A percentile compares a stretch with the other conserved stretches of the same genome.
Evolutionary conservation across 2,888 invertebrate species (phyloP).

Genomic region (Pammene aurita): DNA sequence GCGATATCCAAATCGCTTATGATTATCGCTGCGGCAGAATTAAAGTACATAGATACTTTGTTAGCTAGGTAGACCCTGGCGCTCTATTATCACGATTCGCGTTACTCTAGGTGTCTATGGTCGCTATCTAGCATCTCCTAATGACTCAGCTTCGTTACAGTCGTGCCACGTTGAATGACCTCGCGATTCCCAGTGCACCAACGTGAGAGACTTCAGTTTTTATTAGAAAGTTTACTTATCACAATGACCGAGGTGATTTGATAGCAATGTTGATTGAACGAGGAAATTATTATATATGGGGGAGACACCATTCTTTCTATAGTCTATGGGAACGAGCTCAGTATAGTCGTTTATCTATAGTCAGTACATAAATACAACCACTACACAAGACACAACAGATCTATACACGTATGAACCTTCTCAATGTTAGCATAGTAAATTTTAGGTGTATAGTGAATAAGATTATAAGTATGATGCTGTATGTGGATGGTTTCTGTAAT

Average conservation of each 20-base stretch:
- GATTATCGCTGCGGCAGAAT: neutral
- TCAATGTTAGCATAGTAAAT: too few relatives aligned
- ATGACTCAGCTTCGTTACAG: conserved; percentile 23
- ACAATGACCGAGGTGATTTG: conserved; percentile 20
- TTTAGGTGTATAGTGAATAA: too few relatives aligned
- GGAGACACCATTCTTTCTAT: neutral
- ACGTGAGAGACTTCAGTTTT: conserved; percentile 28
- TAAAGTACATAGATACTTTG: conserved; percentile 4
- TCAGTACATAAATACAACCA: too few relatives aligned
- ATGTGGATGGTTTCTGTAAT: too few relatives aligned
- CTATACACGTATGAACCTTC: too few relatives aligned
- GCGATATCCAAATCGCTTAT: neutral
- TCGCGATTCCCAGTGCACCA: conserved; percentile 18
- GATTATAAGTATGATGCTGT: too few relatives aligned
- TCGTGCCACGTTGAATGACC: conserved; percentile 35
- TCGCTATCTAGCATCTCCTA: conserved; percentile 33
- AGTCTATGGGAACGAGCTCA: neutral
- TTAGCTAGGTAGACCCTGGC: too few relatives aligned
- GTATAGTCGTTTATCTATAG: neutral
- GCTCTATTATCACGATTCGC: conserved; percentile 29
- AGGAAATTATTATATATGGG: neutral
- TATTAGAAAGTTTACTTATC: conserved; percentile 33
- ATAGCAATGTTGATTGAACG: conserved; percentile 3
- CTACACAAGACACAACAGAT: too few relatives aligned
- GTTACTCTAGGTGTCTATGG: conserved; percentile 28